These are phyloP conservation scores for Strigamia maritima DNA, from an alignment of 2,888 invertebrate genomes.

Conservation along the genomic window DNA sequence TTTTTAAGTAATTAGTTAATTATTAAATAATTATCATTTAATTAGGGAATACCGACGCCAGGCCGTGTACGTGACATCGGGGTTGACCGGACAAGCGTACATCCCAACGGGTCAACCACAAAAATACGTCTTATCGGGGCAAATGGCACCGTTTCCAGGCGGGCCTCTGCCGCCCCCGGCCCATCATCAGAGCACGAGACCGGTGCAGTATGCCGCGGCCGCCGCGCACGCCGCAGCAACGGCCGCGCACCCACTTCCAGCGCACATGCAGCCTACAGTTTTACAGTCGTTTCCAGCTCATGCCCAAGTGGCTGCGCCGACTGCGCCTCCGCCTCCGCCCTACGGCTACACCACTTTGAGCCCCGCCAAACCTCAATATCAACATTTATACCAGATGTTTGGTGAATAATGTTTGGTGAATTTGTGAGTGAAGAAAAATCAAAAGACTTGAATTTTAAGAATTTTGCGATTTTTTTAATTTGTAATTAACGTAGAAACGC, in stretches of 20 bases:
- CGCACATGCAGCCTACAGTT: conserved; percentile 66
- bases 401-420: conserved; percentile 58
- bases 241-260: conserved; percentile 73
- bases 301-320: conserved; percentile 55
- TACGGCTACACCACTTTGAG: conserved; percentile 69
- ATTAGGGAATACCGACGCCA: conserved; percentile 61
- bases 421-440: neutral
- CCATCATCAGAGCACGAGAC: conserved; percentile 71
- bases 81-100: conserved; percentile 52
- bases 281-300: conserved; percentile 44
- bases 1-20: neutral
- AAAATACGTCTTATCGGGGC: conserved; percentile 51
- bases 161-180: conserved; percentile 75
- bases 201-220: conserved; percentile 58
- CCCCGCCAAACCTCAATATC: conserved; percentile 66
- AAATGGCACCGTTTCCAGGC: conserved; percentile 55
- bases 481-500: neutral
- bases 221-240: conserved; percentile 54
- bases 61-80: conserved; percentile 62
- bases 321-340: conserved; percentile 61
- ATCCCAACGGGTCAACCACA: conserved; percentile 45
- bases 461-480: neutral
- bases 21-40: neutral
- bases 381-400: conserved; percentile 66
- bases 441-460: conserved; percentile 12